A percentile compares a stretch with the other conserved stretches of the same genome.
Conservation (phyloP, 2,888 invertebrate genomes). For the Muscina levida region DNA sequence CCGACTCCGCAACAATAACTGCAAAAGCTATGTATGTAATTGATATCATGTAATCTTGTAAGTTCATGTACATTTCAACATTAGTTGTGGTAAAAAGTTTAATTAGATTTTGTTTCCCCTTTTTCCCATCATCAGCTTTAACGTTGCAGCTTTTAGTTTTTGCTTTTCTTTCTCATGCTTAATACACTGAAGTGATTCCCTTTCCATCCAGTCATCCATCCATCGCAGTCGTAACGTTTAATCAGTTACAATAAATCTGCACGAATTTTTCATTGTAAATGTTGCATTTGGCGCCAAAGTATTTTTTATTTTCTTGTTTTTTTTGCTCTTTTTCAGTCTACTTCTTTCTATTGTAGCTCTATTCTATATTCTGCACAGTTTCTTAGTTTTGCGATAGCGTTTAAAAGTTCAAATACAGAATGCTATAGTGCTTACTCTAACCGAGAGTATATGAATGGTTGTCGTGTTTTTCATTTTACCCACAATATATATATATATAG, state of each 20-base stretch:
- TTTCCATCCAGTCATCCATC: neutral
- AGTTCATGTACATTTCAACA: conserved; percentile 35
- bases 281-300: conserved; percentile 66
- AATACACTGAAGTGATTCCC: neutral
- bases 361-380: neutral
- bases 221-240: conserved; percentile 39
- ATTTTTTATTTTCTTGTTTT: conserved; percentile 55
- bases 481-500: too few relatives aligned
- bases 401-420: conserved; percentile 62
- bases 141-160: conserved; percentile 25
- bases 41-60: conserved; percentile 12
- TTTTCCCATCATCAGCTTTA: conserved; percentile 9
- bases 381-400: conserved; percentile 46
- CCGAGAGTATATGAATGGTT: conserved; percentile 5
- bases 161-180: conserved; percentile 3
- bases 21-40: too few relatives aligned
- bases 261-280: conserved; percentile 65
- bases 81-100: conserved; percentile 62
- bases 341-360: neutral
- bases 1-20: too few relatives aligned
- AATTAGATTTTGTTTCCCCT: conserved; percentile 57
- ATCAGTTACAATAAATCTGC: conserved; percentile 65
- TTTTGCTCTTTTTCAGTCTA: neutral
- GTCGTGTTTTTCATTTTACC: neutral
- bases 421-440: neutral